Base-by-base conservation (phyloP, 2,113 vertebrate species). In the Siniperca knerii region DNA sequence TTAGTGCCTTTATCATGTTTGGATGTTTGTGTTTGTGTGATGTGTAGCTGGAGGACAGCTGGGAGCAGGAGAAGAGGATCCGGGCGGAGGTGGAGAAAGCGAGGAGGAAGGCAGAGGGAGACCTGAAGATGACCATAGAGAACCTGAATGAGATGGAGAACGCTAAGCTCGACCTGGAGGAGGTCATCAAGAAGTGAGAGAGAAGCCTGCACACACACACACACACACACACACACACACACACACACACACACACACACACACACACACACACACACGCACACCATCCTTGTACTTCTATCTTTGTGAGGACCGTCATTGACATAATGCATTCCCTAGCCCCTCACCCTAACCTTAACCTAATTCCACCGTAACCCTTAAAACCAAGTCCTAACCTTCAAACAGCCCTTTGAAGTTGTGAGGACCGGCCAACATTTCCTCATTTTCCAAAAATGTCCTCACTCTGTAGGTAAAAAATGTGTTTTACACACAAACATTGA, bases 1-100 rank as follows among this genome's bases (percentile, higher is more conserved):
- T 37, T 58, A 60, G 37, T 20, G 58, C 16, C 55, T 60, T 20
- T 11, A 25, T 61, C 0, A 13, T 46, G 40, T 46, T 4, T 57
- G 48, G 25, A 52, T 60, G 67, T 67, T 0, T 64, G 65, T 58
- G 42, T 44, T 44, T 65, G 35, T 79, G 57, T 73, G 50, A 88
- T 76, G 81, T 90, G 88, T 71, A 95, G 90, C 77, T 93, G 42
- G 91, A 96, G 61, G 92, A 94, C 90, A 96, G 92, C 60, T 93
- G 89, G 89, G 93, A 96, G 81, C 87, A 96, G 82, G 94, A 95
- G 90, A 96, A 96, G 84, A 95, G 94, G 83, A 96, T 94, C 57
- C 83, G 92, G 0, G 81, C 76, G 0, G 95, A 97, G 88, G 94
- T 93, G 46, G 93, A 96, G 88, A 96, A 96, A 81, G 91, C 85